phyloP scores from a whole-genome alignment of 2,797 vertebrate genomes.

The Antennarius maculatus region DNA sequence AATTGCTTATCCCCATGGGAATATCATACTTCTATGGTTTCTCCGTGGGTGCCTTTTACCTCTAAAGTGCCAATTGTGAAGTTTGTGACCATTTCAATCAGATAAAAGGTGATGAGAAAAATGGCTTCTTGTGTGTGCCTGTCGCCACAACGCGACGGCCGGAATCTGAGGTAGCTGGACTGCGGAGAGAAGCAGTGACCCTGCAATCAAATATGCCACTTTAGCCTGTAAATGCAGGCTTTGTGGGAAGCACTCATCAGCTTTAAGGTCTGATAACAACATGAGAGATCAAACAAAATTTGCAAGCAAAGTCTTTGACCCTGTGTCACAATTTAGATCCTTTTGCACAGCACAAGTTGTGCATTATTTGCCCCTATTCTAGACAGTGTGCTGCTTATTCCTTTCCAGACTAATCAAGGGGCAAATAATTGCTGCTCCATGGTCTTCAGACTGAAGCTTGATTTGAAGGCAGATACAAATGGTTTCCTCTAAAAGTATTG shows the following conservation, averaged over 20 bases:
- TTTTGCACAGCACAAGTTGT: constrained; percentile 58
- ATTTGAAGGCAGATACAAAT: constrained; percentile 40
- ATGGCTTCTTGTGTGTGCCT: constrained; percentile 62
- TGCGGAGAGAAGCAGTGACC: constrained; percentile 71
- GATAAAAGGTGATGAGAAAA: constrained; percentile 61
- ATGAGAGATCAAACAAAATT: constrained; percentile 68
- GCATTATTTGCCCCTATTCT: constrained; percentile 58
- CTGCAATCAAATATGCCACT: constrained; percentile 72
- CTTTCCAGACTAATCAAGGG: constrained; percentile 63
- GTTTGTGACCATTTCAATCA: constrained; percentile 35
- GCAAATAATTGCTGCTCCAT: constrained; percentile 56
- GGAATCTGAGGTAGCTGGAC: constrained; percentile 68
- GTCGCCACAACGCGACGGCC: constrained; percentile 58
- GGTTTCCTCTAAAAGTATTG: constrained; percentile 40
- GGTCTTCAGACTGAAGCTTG: constrained; percentile 50
- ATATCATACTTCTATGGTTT: background rate
- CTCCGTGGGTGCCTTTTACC: background rate
- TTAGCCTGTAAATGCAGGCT: constrained; percentile 75
- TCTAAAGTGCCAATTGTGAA: no score
- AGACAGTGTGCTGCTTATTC: constrained; percentile 41
- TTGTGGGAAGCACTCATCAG: constrained; percentile 73
- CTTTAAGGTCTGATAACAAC: constrained; percentile 67
- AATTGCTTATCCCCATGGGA: background rate
- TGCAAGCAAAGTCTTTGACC: constrained; percentile 59
- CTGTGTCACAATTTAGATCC: constrained; percentile 52